Evolutionary conservation across 2,797 vertebrate species (phyloP).

Genomic region (Cuniculus paca): DNA sequence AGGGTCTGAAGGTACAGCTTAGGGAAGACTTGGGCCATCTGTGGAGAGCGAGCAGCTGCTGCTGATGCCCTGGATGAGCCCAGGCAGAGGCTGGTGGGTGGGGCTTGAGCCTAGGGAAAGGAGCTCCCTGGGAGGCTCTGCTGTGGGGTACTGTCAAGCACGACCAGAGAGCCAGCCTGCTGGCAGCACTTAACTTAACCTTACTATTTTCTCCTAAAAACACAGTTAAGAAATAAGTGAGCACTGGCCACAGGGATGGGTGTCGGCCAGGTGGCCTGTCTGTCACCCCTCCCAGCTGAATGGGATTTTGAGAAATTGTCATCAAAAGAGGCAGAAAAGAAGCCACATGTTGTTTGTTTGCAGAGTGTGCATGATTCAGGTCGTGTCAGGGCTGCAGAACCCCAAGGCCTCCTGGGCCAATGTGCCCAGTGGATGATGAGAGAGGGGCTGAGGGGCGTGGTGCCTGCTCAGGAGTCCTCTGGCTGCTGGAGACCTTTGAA

Average conservation of each 20-base stretch:
- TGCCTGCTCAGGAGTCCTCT: neutral
- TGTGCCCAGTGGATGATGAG: neutral
- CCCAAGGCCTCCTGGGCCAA: neutral
- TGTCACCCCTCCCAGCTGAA: slow-evolving; percentile 12
- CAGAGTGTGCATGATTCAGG: neutral
- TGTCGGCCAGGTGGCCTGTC: slow-evolving; percentile 50
- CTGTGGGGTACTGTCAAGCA: neutral
- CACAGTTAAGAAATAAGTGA: slow-evolving; percentile 63
- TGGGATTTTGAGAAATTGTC: slow-evolving; percentile 17
- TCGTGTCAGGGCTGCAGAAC: neutral
- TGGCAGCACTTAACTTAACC: neutral
- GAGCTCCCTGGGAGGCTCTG: neutral
- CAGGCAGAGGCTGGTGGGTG: neutral
- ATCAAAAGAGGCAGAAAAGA: slow-evolving; percentile 24
- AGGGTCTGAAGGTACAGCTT: neutral
- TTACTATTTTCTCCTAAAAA: slow-evolving; percentile 74
- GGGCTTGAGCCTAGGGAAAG: neutral
- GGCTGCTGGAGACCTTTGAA: neutral
- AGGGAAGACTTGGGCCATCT: neutral
- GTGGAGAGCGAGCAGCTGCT: neutral
- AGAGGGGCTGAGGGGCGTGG: neutral
- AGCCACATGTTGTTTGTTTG: neutral
- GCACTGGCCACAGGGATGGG: neutral
- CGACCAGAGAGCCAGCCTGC: slow-evolving; percentile 28
- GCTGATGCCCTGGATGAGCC: neutral